These are phyloP conservation scores for Limnodromus scolopaceus DNA, from an alignment of 2,797 vertebrate genomes.

Conservation along the genomic window DNA sequence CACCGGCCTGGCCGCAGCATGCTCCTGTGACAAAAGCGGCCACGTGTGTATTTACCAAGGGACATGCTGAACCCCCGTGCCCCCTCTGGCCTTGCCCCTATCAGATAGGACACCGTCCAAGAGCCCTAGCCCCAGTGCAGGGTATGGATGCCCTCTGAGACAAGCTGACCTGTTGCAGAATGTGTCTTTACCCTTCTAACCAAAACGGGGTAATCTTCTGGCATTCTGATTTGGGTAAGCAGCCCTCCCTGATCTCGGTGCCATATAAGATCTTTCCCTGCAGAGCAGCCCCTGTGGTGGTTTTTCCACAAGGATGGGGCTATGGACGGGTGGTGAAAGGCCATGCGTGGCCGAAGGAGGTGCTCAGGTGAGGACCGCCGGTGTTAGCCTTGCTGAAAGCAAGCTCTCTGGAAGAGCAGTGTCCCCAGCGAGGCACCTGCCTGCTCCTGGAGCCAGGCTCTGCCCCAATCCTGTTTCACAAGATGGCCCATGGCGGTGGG, in stretches of 20 bases:
- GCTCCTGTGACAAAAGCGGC: not conserved
- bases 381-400: not conserved
- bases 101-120: not conserved
- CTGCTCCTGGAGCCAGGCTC: not conserved
- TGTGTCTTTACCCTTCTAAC: not conserved
- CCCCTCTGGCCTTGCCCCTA: not conserved
- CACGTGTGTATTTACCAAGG: not conserved
- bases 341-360: rapidly evolving
- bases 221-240: not conserved
- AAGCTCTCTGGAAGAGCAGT: not conserved
- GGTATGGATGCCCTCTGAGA: not conserved
- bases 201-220: not conserved
- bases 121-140: not conserved
- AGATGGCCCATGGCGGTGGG: not conserved
- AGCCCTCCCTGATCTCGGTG: not conserved
- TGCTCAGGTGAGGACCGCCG: rapidly evolving
- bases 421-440: rapidly evolving
- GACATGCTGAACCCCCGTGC: not conserved
- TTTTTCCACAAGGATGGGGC: not conserved
- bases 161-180: not conserved
- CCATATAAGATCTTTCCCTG: rapidly evolving
- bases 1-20: not conserved
- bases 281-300: not conserved
- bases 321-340: rapidly evolving
- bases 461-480: not conserved